Conservation (phyloP, 1,140 invertebrate species). For the Pseudomyrmex concolor region DNA sequence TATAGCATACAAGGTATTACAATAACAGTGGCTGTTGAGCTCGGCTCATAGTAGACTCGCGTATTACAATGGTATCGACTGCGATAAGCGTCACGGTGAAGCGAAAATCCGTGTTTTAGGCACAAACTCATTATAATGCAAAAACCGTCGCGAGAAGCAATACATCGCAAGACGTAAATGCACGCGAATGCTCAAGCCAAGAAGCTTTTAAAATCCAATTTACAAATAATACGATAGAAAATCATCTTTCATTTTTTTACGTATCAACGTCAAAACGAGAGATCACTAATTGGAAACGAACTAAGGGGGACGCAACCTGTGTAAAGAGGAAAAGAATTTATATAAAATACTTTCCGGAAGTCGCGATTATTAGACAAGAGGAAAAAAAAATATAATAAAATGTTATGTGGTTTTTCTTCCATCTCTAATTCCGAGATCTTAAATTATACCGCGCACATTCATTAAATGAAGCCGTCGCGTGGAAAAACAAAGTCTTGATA, state of each 20-base stretch:
- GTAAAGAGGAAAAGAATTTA: no score
- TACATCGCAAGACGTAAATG: neutral
- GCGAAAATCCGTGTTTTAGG: slow-evolving; percentile 57
- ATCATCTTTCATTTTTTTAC: no score
- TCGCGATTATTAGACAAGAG: neutral
- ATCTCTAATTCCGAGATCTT: neutral
- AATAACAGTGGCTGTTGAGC: slow-evolving; percentile 63
- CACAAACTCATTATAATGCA: slow-evolving; percentile 43
- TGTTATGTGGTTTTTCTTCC: neutral
- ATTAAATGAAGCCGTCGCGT: no score
- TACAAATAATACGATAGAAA: neutral
- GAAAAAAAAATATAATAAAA: neutral
- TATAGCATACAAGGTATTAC: slow-evolving; percentile 65
- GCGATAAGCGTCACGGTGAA: slow-evolving; percentile 53
- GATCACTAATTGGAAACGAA: no score
- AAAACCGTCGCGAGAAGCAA: slow-evolving; percentile 11
- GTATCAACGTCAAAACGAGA: no score
- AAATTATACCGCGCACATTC: no score
- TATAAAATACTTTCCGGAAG: no score
- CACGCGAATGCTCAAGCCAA: no score
- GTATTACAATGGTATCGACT: slow-evolving; percentile 60
- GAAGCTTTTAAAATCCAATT: neutral
- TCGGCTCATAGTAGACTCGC: slow-evolving; percentile 38
- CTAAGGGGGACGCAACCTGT: no score
- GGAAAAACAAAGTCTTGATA: no score